Base-by-base conservation (phyloP, 2,888 invertebrate genomes). In the Abrostola triplasia region DNA sequence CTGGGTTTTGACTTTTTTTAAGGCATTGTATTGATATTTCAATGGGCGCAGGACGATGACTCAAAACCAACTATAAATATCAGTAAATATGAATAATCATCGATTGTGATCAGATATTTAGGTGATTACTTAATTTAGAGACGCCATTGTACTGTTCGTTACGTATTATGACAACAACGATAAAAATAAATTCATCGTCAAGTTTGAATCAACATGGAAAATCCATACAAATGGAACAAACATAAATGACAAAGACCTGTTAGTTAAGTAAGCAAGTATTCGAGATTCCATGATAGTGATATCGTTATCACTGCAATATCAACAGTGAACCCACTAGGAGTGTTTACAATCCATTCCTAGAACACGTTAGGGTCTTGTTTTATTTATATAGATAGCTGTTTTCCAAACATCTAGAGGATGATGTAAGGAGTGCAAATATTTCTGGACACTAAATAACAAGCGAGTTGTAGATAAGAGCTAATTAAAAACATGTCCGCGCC, bases 351-450 rank as follows among this genome's bases (percentile, higher is more conserved):
- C 9, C 37, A 47, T 47, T 59, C 44, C 12, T 44, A 55, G 11
- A 49, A 4, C 24, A 47, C 44, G 13, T 8, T 13, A 47, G 8
- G 7, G 12, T 47, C 13, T 44, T 47, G 24, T 13, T 47, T 47
- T 44, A 44, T 44, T 47, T 47, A 24, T 47, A 47, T 35, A 11
- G 49, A 10, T 24, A 49, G 11, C 35, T 47, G 44, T 47, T 47
- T 47, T 47, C 41, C 38, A 11, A 59, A 56, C 53, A 60, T 48
- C 56, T 62, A 61, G 7, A 50, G 42, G 59, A 60, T 79, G 77
- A 79, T 76, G 77, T 61, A 79, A 78, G 49, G 36, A 52, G 48
- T 48, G 61, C 55, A 42, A 59, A 72, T 57, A 52, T 76, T 58
- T 51, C 65, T 52, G 37, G 10, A 67, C 12, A 13, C 38, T 59